Percentiles rank a stretch among this genome's conserved stretches.
Conservation (phyloP, 53 echinoderm and acorn worm genomes). For the Holothuria scabra region DNA sequence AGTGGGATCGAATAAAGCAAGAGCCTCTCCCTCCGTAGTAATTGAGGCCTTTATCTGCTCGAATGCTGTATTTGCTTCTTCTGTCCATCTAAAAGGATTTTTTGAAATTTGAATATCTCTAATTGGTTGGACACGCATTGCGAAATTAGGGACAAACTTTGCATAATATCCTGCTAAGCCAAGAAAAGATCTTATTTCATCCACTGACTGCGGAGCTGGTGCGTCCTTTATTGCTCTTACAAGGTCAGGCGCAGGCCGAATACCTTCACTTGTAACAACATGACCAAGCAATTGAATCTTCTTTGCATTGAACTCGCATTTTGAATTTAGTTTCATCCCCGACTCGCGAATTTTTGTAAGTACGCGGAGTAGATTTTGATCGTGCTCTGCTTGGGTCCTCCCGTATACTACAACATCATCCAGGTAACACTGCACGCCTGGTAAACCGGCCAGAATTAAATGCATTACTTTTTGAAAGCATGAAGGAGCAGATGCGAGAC, state of each 20-base stretch:
- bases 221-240: slow-evolving; percentile 5
- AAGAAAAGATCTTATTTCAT: background rate
- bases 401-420: slow-evolving; percentile 61
- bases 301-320: background rate
- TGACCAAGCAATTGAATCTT: background rate
- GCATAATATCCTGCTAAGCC: background rate
- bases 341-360: background rate
- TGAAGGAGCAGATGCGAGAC: slow-evolving; percentile 62
- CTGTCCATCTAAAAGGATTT: background rate
- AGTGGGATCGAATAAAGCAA: background rate
- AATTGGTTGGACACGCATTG: background rate
- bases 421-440: slow-evolving; percentile 37
- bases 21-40: background rate
- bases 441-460: slow-evolving; percentile 35
- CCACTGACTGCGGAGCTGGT: slow-evolving; percentile 5
- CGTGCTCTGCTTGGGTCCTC: slow-evolving; percentile 13
- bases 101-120: slow-evolving; percentile 2
- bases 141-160: background rate
- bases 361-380: background rate
- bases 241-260: background rate
- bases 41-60: too few species aligned
- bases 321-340: background rate
- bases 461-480: slow-evolving; percentile 69
- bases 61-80: too few species aligned
- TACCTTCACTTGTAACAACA: slow-evolving; percentile 15